Percentiles rank a stretch among this genome's conserved stretches.
Evolutionary conservation across 1,140 invertebrate species (phyloP).

Genomic region (Brevipalpus yothersi): DNA sequence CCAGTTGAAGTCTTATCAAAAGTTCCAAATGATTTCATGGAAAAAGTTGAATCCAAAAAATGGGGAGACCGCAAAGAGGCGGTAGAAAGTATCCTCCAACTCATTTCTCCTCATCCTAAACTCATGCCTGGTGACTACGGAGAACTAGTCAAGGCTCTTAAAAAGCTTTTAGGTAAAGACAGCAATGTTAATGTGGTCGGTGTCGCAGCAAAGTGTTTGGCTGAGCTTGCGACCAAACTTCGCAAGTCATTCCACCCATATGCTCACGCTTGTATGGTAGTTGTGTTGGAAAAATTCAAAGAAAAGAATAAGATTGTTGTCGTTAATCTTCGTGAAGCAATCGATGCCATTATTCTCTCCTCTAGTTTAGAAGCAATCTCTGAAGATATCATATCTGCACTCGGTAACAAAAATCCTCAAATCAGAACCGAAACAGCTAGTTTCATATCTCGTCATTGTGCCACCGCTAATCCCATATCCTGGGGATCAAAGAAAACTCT

Average conservation of each 20-base stretch:
- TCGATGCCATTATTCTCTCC: conserved; percentile 60
- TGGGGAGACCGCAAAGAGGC: conserved; percentile 90
- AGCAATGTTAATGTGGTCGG: conserved; percentile 80
- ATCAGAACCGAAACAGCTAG: conserved; percentile 73
- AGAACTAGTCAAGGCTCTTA: conserved; percentile 58
- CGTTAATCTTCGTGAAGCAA: conserved; percentile 53
- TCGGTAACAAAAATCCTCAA: conserved; percentile 82
- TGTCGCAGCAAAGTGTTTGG: conserved; percentile 56
- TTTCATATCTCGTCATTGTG: conserved; percentile 62
- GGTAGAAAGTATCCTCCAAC: conserved; percentile 46
- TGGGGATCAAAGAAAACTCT: conserved; percentile 67
- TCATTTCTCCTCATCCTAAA: conserved; percentile 49
- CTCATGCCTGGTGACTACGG: conserved; percentile 74
- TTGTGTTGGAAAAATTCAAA: conserved; percentile 81
- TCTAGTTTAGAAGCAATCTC: conserved; percentile 61
- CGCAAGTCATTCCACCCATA: conserved; percentile 67
- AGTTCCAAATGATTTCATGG: conserved; percentile 83
- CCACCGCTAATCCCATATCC: conserved; percentile 44
- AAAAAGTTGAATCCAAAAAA: conserved; percentile 70
- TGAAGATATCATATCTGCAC: conserved; percentile 52
- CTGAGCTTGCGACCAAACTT: conserved; percentile 54
- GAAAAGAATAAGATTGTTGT: conserved; percentile 90
- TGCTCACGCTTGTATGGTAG: conserved; percentile 41
- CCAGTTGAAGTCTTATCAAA: conserved; percentile 77
- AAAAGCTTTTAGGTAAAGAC: conserved; percentile 74